Evolutionary conservation across 2,113 vertebrate genomes (phyloP).

Genomic region (Ahaetulla prasina): DNA sequence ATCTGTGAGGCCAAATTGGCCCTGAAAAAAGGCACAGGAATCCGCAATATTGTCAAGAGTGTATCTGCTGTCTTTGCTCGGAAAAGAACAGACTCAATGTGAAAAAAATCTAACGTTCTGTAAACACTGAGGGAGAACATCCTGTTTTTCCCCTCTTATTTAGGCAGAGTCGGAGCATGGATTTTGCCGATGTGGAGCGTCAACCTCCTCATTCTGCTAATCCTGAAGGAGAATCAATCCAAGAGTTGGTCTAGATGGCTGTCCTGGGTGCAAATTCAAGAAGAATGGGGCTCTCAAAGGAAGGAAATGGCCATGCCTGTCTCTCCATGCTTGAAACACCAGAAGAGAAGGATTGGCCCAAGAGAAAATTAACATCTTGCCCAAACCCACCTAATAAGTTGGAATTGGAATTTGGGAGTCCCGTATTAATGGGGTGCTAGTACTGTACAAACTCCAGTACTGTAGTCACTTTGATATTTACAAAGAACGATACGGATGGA

Average conservation of each 20-base stretch:
- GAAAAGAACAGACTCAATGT: slow-evolving; percentile 79
- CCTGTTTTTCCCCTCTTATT: not conserved
- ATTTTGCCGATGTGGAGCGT: not conserved
- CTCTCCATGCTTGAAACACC: not conserved
- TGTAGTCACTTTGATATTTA: not conserved
- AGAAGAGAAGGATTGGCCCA: not conserved
- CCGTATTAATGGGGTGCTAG: not conserved
- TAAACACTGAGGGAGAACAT: not conserved
- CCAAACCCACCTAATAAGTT: not conserved
- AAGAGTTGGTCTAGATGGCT: not conserved
- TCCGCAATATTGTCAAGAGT: slow-evolving; percentile 80
- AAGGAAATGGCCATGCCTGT: not conserved
- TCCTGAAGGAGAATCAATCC: not conserved
- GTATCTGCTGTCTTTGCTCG: slow-evolving; percentile 80
- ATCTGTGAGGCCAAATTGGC: slow-evolving; percentile 71
- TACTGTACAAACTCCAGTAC: not conserved
- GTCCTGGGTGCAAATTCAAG: not conserved
- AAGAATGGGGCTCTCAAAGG: not conserved
- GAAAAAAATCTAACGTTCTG: not conserved
- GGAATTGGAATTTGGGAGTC: not conserved
- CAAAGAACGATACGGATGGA: too few relatives aligned
- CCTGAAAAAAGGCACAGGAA: slow-evolving; percentile 71
- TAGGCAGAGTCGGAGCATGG: not conserved
- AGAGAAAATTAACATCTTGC: not conserved
- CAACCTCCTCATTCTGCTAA: not conserved